Evolutionary conservation across 2,888 invertebrate species (phyloP), one percentile per base, ranked within the genome.

Genomic region (Hipparchia sbordonii): DNA sequence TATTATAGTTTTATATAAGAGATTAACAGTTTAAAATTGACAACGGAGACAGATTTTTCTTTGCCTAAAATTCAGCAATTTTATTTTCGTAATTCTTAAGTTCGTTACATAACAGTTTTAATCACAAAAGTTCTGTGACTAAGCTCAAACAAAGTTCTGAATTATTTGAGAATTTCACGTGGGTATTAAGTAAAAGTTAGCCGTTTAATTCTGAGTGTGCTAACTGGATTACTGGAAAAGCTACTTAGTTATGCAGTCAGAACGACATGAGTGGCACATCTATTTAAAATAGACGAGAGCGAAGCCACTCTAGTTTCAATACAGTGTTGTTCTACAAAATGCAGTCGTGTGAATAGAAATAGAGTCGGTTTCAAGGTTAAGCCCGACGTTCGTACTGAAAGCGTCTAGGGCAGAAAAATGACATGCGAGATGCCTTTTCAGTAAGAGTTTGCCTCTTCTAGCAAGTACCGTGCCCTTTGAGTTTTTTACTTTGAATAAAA

Each of bases 291-390:
- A 65, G 65, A 65, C 48, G 13, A 52, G 65, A 65, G 48, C 48
- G 48, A 6, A 48, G 33, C 10, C 48, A 52, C 65, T 65, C 65
- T 33, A 39, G 23, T 52, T 52, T 65, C 65, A 52, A 65, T 65
- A 52, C 52, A 33, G 65, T 52, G 52, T 65, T 52, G 65, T 65
- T 52, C 63, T 51, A 62, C 13, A 65, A 52, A 33, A 65, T 65
- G 52, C 65, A 52, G 5, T 39, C 33, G 65, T 39, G 65, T 65
- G 33, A 60, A 60, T 39, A 60, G 51, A 51, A 23, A 8, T 6
- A 60, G 51, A 51, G 65, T 52, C 65, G 33, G 9, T 56, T 71
- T 74, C 45, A 88, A 77, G 39, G 91, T 89, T 67, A 51, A 6
- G 63, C 23, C 23, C 51, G 13, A 10, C 13, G 51, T 52, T 65